A percentile compares a stretch with the other conserved stretches of the same genome.
These are phyloP conservation scores for Drosophila bocqueti DNA, from an alignment of 1,140 invertebrate genomes.

Conservation along the genomic window DNA sequence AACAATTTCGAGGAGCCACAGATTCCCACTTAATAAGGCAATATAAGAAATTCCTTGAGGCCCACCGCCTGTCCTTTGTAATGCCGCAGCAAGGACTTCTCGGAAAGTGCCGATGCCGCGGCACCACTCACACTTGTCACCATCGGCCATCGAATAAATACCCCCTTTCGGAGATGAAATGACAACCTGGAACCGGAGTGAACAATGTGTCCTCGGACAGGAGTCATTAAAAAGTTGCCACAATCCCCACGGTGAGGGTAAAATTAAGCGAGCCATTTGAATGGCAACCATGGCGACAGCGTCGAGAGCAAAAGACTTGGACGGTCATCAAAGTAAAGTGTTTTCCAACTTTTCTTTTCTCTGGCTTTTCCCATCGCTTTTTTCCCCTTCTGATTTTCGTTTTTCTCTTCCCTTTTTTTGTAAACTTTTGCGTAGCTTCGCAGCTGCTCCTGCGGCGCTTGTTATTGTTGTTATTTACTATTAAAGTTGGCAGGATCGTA, in stretches of 20 bases:
- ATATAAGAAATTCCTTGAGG: background rate
- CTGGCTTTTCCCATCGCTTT: constrained; percentile 12
- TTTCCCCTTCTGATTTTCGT: constrained; percentile 24
- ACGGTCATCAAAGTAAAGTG: constrained; percentile 64
- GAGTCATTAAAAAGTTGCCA: constrained; percentile 51
- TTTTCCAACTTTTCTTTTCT: constrained; percentile 61
- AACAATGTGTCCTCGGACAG: constrained; percentile 37
- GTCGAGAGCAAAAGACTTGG: constrained; percentile 50
- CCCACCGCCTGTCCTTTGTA: background rate
- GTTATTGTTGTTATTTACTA: constrained; percentile 82
- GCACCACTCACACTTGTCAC: background rate
- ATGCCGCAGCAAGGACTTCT: constrained; percentile 5
- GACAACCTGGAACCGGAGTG: constrained; percentile 16
- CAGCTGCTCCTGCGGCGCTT: constrained; percentile 69
- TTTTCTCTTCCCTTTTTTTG: constrained; percentile 13
- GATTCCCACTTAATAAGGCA: background rate
- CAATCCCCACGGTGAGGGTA: constrained; percentile 44
- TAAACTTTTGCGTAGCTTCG: constrained; percentile 53
- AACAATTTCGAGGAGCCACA: background rate
- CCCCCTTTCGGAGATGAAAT: constrained; percentile 17
- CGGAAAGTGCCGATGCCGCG: background rate
- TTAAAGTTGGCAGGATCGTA: constrained; percentile 69
- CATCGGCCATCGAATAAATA: constrained; percentile 2
- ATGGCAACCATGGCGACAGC: constrained; percentile 60
- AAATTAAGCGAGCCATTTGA: constrained; percentile 56